Conservation (phyloP, 2,888 invertebrate species). For the Minunthozetes semirufus region DNA sequence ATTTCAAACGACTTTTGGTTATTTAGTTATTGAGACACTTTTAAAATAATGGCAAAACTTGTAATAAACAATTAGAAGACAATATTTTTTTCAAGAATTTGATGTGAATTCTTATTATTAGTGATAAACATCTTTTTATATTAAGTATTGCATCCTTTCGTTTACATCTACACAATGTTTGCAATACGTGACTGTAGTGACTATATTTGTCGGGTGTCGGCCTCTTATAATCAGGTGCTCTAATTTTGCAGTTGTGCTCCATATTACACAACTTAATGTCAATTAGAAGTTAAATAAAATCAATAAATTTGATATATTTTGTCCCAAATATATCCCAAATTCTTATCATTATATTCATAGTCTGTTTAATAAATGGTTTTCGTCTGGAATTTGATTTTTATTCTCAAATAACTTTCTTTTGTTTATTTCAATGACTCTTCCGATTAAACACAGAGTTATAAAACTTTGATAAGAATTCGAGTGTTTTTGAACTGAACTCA, state of each 20-base stretch:
- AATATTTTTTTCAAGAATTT: background rate
- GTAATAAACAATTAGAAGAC: background rate
- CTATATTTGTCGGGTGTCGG: background rate
- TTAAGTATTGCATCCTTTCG: background rate
- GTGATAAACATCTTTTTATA: background rate
- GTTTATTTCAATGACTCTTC: too few species aligned
- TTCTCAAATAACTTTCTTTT: too few species aligned
- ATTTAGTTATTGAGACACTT: background rate
- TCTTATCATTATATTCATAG: too few species aligned
- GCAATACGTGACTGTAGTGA: background rate
- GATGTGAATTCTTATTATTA: background rate
- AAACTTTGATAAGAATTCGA: too few species aligned
- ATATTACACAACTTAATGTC: background rate
- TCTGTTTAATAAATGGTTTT: too few species aligned
- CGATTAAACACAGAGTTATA: too few species aligned
- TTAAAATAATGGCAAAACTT: background rate
- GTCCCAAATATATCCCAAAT: background rate
- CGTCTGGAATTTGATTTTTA: too few species aligned
- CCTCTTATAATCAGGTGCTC: background rate
- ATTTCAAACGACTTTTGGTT: too few species aligned
- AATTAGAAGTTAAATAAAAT: background rate
- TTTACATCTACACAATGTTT: background rate
- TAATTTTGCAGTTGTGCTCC: background rate
- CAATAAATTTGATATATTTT: background rate
- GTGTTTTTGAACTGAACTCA: background rate